Evolutionary conservation across 23 tunicate genomes (phyloP).

Genomic region (Clavelina lepadiformis): DNA sequence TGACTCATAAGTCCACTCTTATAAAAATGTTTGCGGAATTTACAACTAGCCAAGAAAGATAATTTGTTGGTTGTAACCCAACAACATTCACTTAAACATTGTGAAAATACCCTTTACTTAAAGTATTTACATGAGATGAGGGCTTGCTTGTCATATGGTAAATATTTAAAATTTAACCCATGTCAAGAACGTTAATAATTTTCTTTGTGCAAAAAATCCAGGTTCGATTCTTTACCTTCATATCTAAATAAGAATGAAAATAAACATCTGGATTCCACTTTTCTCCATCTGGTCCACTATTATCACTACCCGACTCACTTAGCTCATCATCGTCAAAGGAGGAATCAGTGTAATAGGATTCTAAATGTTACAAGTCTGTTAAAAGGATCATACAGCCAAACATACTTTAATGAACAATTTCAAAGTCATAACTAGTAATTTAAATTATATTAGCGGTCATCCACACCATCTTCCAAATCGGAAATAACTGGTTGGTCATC

Average conservation of each 20-base stretch:
- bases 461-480: no score
- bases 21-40: not conserved
- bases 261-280: slow-evolving; percentile 72
- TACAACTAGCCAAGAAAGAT: not conserved
- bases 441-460: no score
- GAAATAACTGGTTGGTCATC: no score
- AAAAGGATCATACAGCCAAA: not conserved
- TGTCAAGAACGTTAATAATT: no score
- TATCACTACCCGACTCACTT: slow-evolving; percentile 3
- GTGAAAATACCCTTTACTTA: no score
- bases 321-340: slow-evolving; percentile 59
- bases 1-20: slow-evolving; percentile 86
- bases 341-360: slow-evolving; percentile 77
- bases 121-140: no score
- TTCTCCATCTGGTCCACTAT: slow-evolving; percentile 23
- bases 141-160: no score
- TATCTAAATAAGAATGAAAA: slow-evolving; percentile 66
- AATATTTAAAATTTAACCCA: no score
- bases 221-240: slow-evolving; percentile 34
- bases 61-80: not conserved
- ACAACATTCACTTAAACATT: not conserved
- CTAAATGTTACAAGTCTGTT: not conserved
- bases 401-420: no score
- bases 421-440: no score
- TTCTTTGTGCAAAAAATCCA: no score